A percentile compares a stretch with the other conserved stretches of the same genome.
These are phyloP conservation scores for Crotalus viridis DNA, from an alignment of 2,113 vertebrate species.

Conservation along the genomic window DNA sequence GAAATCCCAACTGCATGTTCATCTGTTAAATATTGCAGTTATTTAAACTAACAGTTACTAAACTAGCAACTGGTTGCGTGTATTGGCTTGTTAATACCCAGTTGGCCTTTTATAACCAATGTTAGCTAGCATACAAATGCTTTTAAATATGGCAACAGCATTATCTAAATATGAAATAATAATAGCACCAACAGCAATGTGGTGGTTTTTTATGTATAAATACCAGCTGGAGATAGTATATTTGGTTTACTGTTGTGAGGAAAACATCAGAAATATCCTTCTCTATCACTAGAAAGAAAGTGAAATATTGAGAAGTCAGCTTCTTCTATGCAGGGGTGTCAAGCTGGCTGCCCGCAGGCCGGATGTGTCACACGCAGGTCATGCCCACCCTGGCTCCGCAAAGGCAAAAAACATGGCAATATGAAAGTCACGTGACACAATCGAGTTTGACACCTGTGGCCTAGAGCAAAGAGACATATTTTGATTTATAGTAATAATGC, in stretches of 20 bases:
- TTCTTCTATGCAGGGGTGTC: neutral
- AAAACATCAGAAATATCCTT: neutral
- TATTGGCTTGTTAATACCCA: neutral
- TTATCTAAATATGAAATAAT: neutral
- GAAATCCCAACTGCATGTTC: neutral
- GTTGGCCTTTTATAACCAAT: neutral
- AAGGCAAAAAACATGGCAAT: no score
- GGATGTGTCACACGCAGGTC: no score
- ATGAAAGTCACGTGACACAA: no score
- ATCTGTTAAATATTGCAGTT: neutral
- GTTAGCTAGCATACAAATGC: neutral
- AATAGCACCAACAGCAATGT: neutral
- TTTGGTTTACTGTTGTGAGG: neutral
- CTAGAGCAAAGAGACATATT: neutral
- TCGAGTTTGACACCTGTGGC: no score
- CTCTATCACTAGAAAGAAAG: neutral
- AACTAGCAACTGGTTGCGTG: neutral
- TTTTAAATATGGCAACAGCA: neutral
- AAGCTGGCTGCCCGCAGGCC: no score
- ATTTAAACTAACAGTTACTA: neutral
- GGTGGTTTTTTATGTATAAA: neutral
- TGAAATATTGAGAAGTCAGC: neutral
- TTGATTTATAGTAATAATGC: neutral
- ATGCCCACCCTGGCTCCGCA: no score
- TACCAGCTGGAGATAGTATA: neutral